Percentiles rank a stretch among this genome's conserved stretches.
These are phyloP conservation scores for Fistularia tabacaria DNA, from an alignment of 2,797 vertebrate genomes.

Conservation along the genomic window DNA sequence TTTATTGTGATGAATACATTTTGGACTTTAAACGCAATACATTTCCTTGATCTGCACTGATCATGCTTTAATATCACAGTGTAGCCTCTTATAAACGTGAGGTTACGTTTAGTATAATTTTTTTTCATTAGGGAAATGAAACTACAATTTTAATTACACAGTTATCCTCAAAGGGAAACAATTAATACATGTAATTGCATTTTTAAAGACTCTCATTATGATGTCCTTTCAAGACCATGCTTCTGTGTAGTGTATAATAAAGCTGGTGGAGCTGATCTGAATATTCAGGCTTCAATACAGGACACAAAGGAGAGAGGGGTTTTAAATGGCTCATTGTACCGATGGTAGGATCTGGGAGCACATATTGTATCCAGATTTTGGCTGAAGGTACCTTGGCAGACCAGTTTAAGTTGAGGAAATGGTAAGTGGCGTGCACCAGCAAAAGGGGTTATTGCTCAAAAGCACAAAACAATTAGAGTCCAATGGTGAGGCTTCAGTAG, in stretches of 20 bases:
- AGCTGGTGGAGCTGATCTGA: slow-evolving; percentile 25
- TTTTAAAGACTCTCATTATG: slow-evolving; percentile 63
- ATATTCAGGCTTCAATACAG: too few species aligned
- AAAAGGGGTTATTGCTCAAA: too few species aligned
- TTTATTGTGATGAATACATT: background rate
- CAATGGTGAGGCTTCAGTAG: too few species aligned
- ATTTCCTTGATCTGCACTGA: background rate
- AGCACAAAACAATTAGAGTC: too few species aligned
- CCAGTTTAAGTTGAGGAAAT: too few species aligned
- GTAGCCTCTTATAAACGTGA: slow-evolving; percentile 21
- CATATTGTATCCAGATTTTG: too few species aligned
- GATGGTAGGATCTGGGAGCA: too few species aligned
- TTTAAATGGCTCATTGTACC: too few species aligned
- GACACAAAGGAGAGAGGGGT: too few species aligned
- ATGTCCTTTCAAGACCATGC: slow-evolving; percentile 32
- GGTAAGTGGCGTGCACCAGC: too few species aligned
- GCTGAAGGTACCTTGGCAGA: too few species aligned
- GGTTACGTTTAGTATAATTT: slow-evolving; percentile 10
- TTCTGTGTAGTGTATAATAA: slow-evolving; percentile 38
- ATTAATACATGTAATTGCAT: slow-evolving; percentile 69
- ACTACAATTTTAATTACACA: slow-evolving; percentile 52
- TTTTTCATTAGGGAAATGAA: slow-evolving; percentile 58
- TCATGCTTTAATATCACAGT: slow-evolving; percentile 9
- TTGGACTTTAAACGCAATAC: too few species aligned
- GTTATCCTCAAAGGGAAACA: slow-evolving; percentile 55